Base-by-base conservation (phyloP, 2,888 invertebrate genomes). In the Synergus umbraculus region DNA sequence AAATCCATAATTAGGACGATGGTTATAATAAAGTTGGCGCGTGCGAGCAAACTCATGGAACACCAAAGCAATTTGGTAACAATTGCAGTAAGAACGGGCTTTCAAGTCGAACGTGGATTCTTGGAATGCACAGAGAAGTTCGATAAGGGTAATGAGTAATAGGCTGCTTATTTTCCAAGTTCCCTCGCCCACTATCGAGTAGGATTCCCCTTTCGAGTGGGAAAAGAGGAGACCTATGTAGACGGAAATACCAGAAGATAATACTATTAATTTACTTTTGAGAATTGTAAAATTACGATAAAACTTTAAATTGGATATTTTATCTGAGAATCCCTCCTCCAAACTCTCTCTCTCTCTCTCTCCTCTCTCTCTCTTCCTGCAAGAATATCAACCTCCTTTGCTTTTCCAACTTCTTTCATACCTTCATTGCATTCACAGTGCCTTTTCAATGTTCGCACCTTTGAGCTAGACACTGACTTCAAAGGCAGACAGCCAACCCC, bases 281-380 rank as follows among this genome's bases (percentile, higher is more conserved):
- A 88, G 90, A 90, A 91, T 90, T 89, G 90, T 90, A 90, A 90
- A 91, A 91, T 90, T 90, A 90, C 90, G 90, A 90, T 89, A 89
- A 89, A 89, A 89, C 89, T 89, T 89, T 89, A 89, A 89, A 89
- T 89, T 89, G 89, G 89, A 89, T 89, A 89, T 89, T 89, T 89
- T 89, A 89, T 89, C 89, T 85, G 82, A 79, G 80, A 84, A 89
- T 89, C 89, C 22, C 22, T 29, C 22, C 22, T 29, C 22, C 22
- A 1, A 29, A 29, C 22, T 29, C 22, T 2, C 83, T 22, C 46
- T 4, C 79, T 79, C 84, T 83, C 82, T 79, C 22, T 29, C 22
- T 2, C 83, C 46, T 2, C 79, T 81, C 69, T 81, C 43, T 49
- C 54, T 43, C 22, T 46, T 22, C 41, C 43, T 65, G 58, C 73